phyloP scores from a whole-genome alignment of 1,140 invertebrate species.

The Anastrepha obliqua region DNA sequence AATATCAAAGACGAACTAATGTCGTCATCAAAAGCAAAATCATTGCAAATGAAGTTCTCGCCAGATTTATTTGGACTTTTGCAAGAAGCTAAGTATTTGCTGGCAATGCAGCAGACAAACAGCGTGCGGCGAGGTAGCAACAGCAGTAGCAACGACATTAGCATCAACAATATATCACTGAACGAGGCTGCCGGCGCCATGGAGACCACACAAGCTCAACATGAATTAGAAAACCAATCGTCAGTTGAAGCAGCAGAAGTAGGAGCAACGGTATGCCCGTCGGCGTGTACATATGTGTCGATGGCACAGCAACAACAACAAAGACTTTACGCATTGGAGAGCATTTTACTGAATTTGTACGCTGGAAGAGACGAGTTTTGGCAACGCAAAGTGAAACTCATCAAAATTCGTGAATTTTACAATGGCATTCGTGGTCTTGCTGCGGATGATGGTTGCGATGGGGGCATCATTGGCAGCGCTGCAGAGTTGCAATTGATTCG shows the following conservation, averaged over 20 bases:
- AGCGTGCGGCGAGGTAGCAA: neutral
- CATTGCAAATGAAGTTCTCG: slow-evolving; percentile 65
- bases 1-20: slow-evolving; percentile 43
- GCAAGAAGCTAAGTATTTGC: slow-evolving; percentile 68
- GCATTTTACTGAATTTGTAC: slow-evolving; percentile 74
- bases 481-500: slow-evolving; percentile 67
- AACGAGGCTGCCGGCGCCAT: slow-evolving; percentile 1
- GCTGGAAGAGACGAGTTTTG: slow-evolving; percentile 73
- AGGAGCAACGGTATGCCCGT: neutral
- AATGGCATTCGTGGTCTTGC: slow-evolving; percentile 79
- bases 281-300: slow-evolving; percentile 15
- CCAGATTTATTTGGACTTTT: slow-evolving; percentile 65
- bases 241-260: neutral
- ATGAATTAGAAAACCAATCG: neutral
- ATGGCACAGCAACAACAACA: slow-evolving; percentile 44
- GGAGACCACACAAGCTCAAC: neutral
- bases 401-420: slow-evolving; percentile 76
- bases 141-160: slow-evolving; percentile 27
- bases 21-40: slow-evolving; percentile 51
- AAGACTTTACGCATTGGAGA: neutral
- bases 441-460: neutral
- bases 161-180: slow-evolving; percentile 26
- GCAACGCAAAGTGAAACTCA: slow-evolving; percentile 73
- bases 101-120: slow-evolving; percentile 61
- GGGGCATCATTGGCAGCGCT: slow-evolving; percentile 2